Conservation (phyloP, 2,888 invertebrate species). For the Drosophila pullipes region DNA sequence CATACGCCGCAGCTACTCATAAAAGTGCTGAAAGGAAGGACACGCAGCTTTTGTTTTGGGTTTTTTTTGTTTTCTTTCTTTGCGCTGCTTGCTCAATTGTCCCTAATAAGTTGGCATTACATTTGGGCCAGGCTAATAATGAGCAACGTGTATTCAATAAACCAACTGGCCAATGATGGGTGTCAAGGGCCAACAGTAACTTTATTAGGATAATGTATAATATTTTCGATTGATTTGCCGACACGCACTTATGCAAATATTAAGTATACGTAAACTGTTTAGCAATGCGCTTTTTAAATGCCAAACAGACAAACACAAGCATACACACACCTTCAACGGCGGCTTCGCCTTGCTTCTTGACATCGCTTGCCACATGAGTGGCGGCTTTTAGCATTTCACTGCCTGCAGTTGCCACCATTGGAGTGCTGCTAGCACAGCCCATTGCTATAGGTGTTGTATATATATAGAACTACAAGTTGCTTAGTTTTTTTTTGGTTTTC, state of each 20-base stretch:
- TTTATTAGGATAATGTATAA: constrained; percentile 21
- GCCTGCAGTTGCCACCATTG: constrained; percentile 83
- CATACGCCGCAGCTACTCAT: constrained; percentile 3
- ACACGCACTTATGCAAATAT: constrained; percentile 36
- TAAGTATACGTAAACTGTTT: constrained; percentile 40
- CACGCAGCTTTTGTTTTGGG: constrained; percentile 21
- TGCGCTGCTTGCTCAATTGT: constrained; percentile 23
- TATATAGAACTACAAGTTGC: constrained; percentile 26
- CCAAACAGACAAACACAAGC: constrained; percentile 40
- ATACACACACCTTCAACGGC: constrained; percentile 73
- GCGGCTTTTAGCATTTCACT: constrained; percentile 83
- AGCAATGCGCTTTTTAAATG: constrained; percentile 57
- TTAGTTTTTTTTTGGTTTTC: neutral
- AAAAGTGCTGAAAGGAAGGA: constrained; percentile 20
- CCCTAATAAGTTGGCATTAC: constrained; percentile 41
- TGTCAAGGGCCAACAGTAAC: constrained; percentile 26
- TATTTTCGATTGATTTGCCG: constrained; percentile 45
- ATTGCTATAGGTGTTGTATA: constrained; percentile 53
- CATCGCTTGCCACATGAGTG: constrained; percentile 80
- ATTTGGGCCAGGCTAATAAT: constrained; percentile 28
- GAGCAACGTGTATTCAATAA: constrained; percentile 1
- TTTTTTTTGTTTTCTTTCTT: neutral
- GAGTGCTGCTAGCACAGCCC: constrained; percentile 83
- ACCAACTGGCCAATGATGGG: neutral
- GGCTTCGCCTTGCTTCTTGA: constrained; percentile 76